Evolutionary conservation across 2,888 invertebrate species (phyloP), one percentile per base, ranked within the genome.

Genomic region (Microctonus hyperodae): DNA sequence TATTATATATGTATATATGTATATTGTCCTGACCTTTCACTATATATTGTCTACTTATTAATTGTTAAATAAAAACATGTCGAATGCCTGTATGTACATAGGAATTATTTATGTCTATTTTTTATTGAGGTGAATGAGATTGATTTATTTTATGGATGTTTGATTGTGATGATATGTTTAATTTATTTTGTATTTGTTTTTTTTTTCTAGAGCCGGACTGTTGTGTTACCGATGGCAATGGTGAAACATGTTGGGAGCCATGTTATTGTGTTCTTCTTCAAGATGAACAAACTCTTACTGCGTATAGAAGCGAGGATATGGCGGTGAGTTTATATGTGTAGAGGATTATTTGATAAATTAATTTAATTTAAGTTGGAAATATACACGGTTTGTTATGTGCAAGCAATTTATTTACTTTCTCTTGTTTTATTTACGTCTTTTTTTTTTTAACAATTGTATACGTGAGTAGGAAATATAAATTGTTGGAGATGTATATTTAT

Each of bases 241-340:
- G 87, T 56, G 88, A 88, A 55, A 87, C 90, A 55, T 86, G 87
- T 68, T 93, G 92, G 92, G 91, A 92, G 84, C 92, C 92, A 16
- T 91, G 90, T 85, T 93, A 91, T 86, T 92, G 92, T 84, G 92
- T 93, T 51, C 87, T 93, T 76, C 88, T 91, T 75, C 91, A 92
- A 84, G 91, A 92, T 83, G 88, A 91, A 74, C 89, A 90, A 79
- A 91, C 90, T 67, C 88, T 93, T 80, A 91, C 91, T 13, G 90
- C 91, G 53, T 92, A 92, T 85, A 88, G 91, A 73, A 91, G 90
- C 81, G 92, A 93, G 85, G 92, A 93, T 84, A 90, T 93, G 85
- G 90, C 91, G 84, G 91, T 92, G 81, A 90, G 91, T 89, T 69
- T 58, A 3, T n/a, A n/a, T n/a, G n/a, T n/a, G n/a, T n/a, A n/a